These are phyloP conservation scores for Laupala kohalensis DNA, from an alignment of 1,140 invertebrate genomes.

Conservation along the genomic window DNA sequence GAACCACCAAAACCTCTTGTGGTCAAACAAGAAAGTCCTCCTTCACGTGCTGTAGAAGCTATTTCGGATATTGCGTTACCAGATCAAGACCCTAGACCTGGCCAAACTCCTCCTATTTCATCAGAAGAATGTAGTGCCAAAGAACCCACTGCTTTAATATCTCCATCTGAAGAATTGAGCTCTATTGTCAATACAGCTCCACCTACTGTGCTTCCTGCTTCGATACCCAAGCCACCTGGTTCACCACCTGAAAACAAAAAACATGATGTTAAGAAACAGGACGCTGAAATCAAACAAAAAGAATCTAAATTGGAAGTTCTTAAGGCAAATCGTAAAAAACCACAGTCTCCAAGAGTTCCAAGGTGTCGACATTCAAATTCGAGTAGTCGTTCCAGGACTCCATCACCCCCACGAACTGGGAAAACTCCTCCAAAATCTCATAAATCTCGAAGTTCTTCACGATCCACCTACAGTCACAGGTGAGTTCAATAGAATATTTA, in stretches of 20 bases:
- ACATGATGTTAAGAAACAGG: neutral
- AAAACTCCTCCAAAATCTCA: slow-evolving; percentile 9
- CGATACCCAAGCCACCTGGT: slow-evolving; percentile 11
- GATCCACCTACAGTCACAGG: slow-evolving; percentile 19
- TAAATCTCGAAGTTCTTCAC: slow-evolving; percentile 14
- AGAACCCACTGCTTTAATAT: neutral
- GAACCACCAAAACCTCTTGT: neutral
- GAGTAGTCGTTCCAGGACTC: slow-evolving; percentile 8
- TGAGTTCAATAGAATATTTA: slow-evolving; percentile 3
- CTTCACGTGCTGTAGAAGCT: neutral
- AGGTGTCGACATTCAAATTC: slow-evolving; percentile 5
- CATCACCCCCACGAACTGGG: neutral
- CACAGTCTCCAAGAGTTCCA: neutral
- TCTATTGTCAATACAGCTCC: neutral
- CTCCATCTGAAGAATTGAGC: neutral
- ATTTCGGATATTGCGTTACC: slow-evolving; percentile 9
- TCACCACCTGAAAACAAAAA: slow-evolving; percentile 7
- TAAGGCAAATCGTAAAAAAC: neutral
- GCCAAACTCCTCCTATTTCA: neutral
- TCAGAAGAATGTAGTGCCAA: neutral
- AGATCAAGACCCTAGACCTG: slow-evolving; percentile 3
- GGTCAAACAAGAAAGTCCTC: slow-evolving; percentile 5
- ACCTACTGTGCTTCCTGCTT: slow-evolving; percentile 2
- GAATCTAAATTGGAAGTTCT: neutral
- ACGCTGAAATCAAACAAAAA: neutral